Evolutionary conservation across 2,888 invertebrate species (phyloP), one percentile per base, ranked within the genome.

Genomic region (Parascotia fuliginaria): DNA sequence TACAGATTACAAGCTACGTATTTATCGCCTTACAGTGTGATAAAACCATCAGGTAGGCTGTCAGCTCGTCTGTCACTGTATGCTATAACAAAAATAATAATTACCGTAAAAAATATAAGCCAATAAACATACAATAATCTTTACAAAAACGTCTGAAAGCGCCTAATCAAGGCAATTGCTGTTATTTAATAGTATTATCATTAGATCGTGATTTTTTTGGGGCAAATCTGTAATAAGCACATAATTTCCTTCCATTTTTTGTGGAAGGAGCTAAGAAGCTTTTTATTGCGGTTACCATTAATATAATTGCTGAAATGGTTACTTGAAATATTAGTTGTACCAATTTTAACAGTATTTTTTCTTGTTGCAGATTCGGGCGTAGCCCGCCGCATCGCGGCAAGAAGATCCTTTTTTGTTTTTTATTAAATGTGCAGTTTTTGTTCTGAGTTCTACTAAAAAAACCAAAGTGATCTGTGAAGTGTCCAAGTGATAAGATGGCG

Each of bases 301-400:
- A 1, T 19, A 2, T 19, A 19, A 19, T 19, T 11, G 9, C 16
- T 7, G 22, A 12, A 11, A 36, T 22, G 15, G 11, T 1, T 16
- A 6, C 2, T 36, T 7, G 3, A 7, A 7, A 5, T 19, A 19
- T 6, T 11, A 36, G 2, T 9, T 19, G 9, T 14, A 11, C 36
- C 5, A 27, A 24, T 58, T 50, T 31, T 51, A 67, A 54, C 32
- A 42, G 42, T 56, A 29, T 42, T 60, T 59, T 69, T 51, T 39
- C 68, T 87, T 87, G 82, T 91, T 91, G 44, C 91, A 90, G 91
- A 83, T 83, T 76, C 85, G 87, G 87, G 85, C 89, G 62, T 65
- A 70, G 84, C 85, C 86, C 90, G 90, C 89, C 91, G 91, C 89
- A 71, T 65, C 69, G 88, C 90, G 91, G 90, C 86, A 56, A 62